Percentiles rank a stretch among this genome's conserved stretches.
phyloP scores from a whole-genome alignment of 2,113 vertebrate species.

The Smithornis capensis region DNA sequence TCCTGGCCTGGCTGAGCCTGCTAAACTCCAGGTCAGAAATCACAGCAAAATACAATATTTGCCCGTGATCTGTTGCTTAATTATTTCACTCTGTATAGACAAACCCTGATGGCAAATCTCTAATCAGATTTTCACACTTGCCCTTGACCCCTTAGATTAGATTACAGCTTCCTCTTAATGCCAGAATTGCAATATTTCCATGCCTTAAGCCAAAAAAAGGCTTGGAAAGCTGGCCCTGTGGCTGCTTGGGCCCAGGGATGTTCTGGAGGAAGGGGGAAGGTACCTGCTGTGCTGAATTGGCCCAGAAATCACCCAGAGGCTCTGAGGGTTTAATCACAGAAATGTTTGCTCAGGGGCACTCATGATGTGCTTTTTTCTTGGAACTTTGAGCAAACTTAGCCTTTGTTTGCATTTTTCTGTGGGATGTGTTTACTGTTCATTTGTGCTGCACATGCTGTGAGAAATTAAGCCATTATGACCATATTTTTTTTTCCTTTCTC shows the following conservation, averaged over 20 bases:
- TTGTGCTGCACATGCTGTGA: slow-evolving; percentile 48
- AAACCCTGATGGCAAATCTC: neutral
- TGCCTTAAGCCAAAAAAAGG: neutral
- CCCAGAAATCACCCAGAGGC: neutral
- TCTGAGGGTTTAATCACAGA: neutral
- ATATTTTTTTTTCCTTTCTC: neutral
- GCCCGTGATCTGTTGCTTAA: neutral
- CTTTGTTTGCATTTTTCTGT: slow-evolving; percentile 57
- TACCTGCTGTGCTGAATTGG: neutral
- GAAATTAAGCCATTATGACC: slow-evolving; percentile 22
- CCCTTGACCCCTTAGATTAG: neutral
- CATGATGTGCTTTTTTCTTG: neutral
- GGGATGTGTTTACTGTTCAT: slow-evolving; percentile 46
- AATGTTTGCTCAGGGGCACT: neutral
- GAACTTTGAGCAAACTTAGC: neutral
- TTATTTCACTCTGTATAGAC: neutral
- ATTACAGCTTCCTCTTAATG: neutral
- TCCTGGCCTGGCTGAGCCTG: neutral
- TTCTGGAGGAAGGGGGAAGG: neutral
- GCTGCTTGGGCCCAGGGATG: neutral
- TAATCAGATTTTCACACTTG: neutral
- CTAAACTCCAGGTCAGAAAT: neutral
- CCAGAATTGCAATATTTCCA: neutral
- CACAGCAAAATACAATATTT: accelerated
- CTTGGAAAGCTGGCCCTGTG: neutral